Percentiles rank a stretch among this genome's conserved stretches.
phyloP scores from a whole-genome alignment of 1,140 invertebrate genomes.

The Tenebrio molitor region DNA sequence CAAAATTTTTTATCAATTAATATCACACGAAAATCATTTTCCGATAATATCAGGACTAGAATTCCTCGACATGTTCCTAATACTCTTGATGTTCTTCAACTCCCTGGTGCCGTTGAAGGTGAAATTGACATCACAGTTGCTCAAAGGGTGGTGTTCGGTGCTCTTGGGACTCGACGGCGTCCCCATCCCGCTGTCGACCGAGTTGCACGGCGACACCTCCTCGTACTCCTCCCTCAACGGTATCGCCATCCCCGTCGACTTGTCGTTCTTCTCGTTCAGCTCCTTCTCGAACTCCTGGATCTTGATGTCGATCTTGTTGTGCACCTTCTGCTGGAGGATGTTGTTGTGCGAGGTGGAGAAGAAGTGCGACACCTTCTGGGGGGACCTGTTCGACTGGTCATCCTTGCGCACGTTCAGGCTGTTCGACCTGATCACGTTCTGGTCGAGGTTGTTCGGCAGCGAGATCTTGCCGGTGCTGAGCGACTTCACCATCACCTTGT shows the following conservation, averaged over 20 bases:
- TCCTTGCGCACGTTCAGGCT: slow-evolving; percentile 65
- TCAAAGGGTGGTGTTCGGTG: slow-evolving; percentile 69
- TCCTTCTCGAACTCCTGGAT: slow-evolving; percentile 62
- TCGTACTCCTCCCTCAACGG: slow-evolving; percentile 29
- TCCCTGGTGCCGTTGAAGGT: slow-evolving; percentile 77
- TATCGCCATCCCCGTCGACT: slow-evolving; percentile 40
- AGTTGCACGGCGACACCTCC: slow-evolving; percentile 56
- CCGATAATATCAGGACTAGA: slow-evolving; percentile 59
- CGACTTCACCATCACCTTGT: slow-evolving; percentile 59
- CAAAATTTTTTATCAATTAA: slow-evolving; percentile 9
- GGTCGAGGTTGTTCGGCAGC: slow-evolving; percentile 50
- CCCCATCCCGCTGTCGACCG: slow-evolving; percentile 63
- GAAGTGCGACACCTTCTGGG: slow-evolving; percentile 71
- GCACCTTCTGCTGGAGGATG: slow-evolving; percentile 70
- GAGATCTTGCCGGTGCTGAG: slow-evolving; percentile 61
- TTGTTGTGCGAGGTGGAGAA: slow-evolving; percentile 77
- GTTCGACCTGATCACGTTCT: slow-evolving; percentile 55
- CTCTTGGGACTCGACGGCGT: slow-evolving; percentile 63
- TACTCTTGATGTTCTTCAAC: slow-evolving; percentile 71
- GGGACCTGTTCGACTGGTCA: slow-evolving; percentile 63
- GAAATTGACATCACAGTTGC: slow-evolving; percentile 74
- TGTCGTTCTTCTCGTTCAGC: slow-evolving; percentile 44
- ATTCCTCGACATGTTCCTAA: slow-evolving; percentile 59
- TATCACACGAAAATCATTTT: slow-evolving; percentile 49
- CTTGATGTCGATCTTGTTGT: slow-evolving; percentile 64